These are phyloP conservation scores for Dermolepida albohirtum DNA, from an alignment of 2,888 invertebrate species.

Conservation along the genomic window DNA sequence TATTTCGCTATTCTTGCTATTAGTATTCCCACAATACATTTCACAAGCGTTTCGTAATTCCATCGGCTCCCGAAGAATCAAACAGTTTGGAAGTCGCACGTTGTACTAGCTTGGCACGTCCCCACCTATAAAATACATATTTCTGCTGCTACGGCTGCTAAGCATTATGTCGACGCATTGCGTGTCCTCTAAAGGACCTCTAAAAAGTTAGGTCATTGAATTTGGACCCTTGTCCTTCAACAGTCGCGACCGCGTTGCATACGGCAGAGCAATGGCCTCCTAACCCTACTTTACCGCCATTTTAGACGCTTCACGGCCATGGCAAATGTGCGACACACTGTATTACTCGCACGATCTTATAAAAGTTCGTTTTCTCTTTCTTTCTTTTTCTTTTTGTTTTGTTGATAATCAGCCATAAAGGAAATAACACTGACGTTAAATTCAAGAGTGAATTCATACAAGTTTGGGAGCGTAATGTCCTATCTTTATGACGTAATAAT, in stretches of 20 bases:
- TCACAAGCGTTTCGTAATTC: too few relatives aligned
- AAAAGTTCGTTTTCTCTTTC: constrained; percentile 6
- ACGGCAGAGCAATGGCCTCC: constrained; percentile 61
- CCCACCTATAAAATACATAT: constrained; percentile 22
- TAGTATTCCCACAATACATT: too few relatives aligned
- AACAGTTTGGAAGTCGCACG: constrained; percentile 6
- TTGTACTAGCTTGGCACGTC: constrained; percentile 26
- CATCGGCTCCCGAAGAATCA: background rate
- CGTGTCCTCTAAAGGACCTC: constrained; percentile 67
- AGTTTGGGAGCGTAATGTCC: background rate
- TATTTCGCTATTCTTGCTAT: too few relatives aligned
- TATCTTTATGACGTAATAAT: too few relatives aligned
- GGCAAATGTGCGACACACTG: constrained; percentile 41
- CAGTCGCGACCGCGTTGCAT: constrained; percentile 61
- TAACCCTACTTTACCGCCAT: constrained; percentile 54
- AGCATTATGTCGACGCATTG: constrained; percentile 58
- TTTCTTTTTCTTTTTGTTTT: background rate
- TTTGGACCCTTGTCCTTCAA: constrained; percentile 66
- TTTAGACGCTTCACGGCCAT: constrained; percentile 44
- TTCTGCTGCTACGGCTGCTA: constrained; percentile 17
- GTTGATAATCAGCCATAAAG: background rate
- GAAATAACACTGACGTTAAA: too few relatives aligned
- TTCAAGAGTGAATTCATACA: constrained; percentile 1
- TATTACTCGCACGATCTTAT: constrained; percentile 14
- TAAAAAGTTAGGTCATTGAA: constrained; percentile 67